Evolutionary conservation across 2,797 vertebrate genomes (phyloP).

Genomic region (Podargus strigoides): DNA sequence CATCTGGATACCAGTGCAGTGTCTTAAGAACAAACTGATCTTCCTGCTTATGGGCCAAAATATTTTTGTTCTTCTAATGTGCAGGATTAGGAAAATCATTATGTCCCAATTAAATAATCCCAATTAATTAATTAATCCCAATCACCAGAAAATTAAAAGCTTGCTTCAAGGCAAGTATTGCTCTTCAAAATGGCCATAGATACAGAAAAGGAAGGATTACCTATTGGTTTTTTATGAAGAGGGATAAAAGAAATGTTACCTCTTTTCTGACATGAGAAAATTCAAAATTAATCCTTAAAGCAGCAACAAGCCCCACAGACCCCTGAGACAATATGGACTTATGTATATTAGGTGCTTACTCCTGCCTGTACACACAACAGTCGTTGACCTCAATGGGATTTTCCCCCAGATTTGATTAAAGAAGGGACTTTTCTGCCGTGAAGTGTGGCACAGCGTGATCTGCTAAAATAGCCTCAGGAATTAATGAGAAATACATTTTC

Average conservation of each 20-base stretch:
- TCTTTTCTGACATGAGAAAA: slow-evolving; percentile 3
- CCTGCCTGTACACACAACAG: neutral
- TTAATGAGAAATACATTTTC: neutral
- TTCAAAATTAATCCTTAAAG: neutral
- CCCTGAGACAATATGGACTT: neutral
- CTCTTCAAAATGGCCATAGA: neutral
- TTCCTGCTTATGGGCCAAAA: neutral
- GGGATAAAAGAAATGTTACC: neutral
- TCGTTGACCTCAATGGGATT: neutral
- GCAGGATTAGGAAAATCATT: neutral
- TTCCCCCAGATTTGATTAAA: neutral
- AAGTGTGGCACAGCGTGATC: neutral
- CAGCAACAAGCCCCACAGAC: neutral
- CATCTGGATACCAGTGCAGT: neutral
- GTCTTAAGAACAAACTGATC: neutral
- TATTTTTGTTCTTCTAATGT: neutral
- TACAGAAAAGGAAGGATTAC: neutral
- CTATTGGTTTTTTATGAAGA: neutral
- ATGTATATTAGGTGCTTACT: neutral
- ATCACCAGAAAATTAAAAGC: neutral
- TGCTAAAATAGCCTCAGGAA: neutral
- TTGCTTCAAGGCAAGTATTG: neutral
- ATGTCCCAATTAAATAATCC: neutral
- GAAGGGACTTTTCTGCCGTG: neutral
- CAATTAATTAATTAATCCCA: too few relatives aligned